Evolutionary conservation across 2,113 vertebrate genomes (phyloP).

Genomic region (Thamnaconus septentrionalis): DNA sequence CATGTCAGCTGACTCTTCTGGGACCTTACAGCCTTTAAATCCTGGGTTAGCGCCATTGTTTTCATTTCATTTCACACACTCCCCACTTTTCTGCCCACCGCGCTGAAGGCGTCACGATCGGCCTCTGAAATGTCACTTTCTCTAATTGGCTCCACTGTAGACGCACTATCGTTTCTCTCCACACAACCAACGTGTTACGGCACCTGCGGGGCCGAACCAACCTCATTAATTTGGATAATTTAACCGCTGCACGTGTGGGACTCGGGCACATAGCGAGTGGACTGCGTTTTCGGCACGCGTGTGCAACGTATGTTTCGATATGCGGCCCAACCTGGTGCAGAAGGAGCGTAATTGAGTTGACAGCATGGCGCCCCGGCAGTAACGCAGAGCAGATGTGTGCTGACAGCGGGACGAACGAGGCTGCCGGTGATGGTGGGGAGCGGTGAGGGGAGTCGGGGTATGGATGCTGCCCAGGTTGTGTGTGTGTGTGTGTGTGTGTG

Average conservation of each 20-base stretch:
- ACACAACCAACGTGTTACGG: not conserved
- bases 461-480: not conserved
- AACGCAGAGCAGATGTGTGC: slow-evolving; percentile 65
- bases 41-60: slow-evolving; percentile 42
- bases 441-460: slow-evolving; percentile 11
- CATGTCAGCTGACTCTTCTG: slow-evolving; percentile 8
- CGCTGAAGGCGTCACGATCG: slow-evolving; percentile 10
- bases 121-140: slow-evolving; percentile 52
- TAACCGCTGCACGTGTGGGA: not conserved
- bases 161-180: too few relatives aligned
- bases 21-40: slow-evolving; percentile 22
- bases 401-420: slow-evolving; percentile 43
- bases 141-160: not conserved
- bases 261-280: not conserved
- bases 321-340: slow-evolving; percentile 28
- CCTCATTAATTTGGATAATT: not conserved
- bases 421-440: slow-evolving; percentile 22
- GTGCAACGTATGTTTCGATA: slow-evolving; percentile 14
- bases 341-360: slow-evolving; percentile 58
- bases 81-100: slow-evolving; percentile 25
- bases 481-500: too few relatives aligned
- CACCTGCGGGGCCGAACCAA: not conserved
- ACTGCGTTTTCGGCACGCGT: slow-evolving; percentile 10
- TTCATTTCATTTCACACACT: not conserved
- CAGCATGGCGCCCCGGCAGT: slow-evolving; percentile 44